Percentiles rank a stretch among this genome's conserved stretches.
phyloP scores from a whole-genome alignment of 2,888 invertebrate species.

The Hermodice carunculata region DNA sequence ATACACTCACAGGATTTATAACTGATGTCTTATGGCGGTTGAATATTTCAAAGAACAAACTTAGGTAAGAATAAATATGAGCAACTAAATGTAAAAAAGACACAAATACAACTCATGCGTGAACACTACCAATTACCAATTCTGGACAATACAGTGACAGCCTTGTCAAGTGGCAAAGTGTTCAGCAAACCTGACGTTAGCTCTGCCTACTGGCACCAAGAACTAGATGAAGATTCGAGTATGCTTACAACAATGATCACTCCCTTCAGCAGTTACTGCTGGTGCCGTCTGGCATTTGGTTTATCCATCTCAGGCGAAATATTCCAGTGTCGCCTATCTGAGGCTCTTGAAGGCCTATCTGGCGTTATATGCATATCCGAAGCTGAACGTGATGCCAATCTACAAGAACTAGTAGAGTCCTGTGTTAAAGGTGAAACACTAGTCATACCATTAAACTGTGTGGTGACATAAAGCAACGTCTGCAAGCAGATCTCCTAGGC shows the following conservation, averaged over 20 bases:
- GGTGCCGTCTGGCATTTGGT: constrained; percentile 28
- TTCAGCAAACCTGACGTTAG: background rate
- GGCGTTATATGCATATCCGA: constrained; percentile 31
- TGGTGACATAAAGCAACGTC: constrained; percentile 3
- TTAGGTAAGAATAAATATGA: no score
- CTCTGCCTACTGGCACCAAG: background rate
- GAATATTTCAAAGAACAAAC: no score
- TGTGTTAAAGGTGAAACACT: constrained; percentile 24
- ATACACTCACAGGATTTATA: no score
- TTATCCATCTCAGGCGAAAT: constrained; percentile 27
- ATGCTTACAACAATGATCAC: background rate
- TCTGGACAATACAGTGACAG: no score
- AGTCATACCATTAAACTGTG: constrained; percentile 27
- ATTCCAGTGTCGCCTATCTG: constrained; percentile 24
- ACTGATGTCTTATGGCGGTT: no score
- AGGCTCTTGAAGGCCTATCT: constrained; percentile 28
- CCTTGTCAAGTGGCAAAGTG: no score
- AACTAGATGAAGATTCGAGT: constrained; percentile 3
- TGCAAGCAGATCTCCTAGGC: constrained; percentile 9
- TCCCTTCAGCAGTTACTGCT: constrained; percentile 3
- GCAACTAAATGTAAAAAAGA: no score
- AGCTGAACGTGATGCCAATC: constrained; percentile 31
- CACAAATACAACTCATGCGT: no score
- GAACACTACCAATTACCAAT: background rate
- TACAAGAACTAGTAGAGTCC: constrained; percentile 15